These are phyloP conservation scores for Phyllotreta cruciferae DNA, from an alignment of 2,888 invertebrate species.

Conservation along the genomic window DNA sequence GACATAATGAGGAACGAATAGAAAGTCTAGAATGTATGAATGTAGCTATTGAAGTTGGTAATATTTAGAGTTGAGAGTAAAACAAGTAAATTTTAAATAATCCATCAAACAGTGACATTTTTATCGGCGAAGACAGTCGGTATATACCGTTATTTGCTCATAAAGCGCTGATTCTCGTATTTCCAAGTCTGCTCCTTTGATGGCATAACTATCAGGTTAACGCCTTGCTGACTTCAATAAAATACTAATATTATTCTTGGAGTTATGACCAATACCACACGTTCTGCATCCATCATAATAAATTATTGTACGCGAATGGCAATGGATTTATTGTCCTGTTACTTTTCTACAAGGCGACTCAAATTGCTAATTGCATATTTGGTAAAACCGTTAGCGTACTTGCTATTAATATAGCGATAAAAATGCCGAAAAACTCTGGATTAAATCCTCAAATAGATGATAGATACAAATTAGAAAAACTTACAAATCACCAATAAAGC, in stretches of 20 bases:
- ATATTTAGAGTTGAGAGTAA: not conserved
- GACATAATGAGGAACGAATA: too few relatives aligned
- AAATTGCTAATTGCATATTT: not conserved
- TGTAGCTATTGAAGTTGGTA: not conserved
- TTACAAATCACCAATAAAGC: too few relatives aligned
- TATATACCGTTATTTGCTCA: slow-evolving; percentile 12
- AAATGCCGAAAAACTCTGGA: too few relatives aligned
- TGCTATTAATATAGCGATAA: too few relatives aligned
- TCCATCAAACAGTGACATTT: not conserved
- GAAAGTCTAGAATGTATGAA: too few relatives aligned
- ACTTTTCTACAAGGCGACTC: slow-evolving; percentile 8
- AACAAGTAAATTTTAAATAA: not conserved
- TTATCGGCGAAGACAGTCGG: slow-evolving; percentile 5
- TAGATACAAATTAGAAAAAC: too few relatives aligned
- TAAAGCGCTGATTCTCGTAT: slow-evolving; percentile 9
- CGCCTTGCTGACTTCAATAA: slow-evolving; percentile 18
- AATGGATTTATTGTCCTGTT: slow-evolving; percentile 10
- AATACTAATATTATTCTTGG: slow-evolving; percentile 21
- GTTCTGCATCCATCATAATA: slow-evolving; percentile 16
- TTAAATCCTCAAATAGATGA: too few relatives aligned
- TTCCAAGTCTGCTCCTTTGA: slow-evolving; percentile 11
- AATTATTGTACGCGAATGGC: slow-evolving; percentile 2
- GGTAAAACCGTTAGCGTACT: too few relatives aligned
- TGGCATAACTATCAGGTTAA: slow-evolving; percentile 21
- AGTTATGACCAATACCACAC: slow-evolving; percentile 14